Base-by-base conservation (phyloP, 2,888 invertebrate species). In the Agrochola circellaris region DNA sequence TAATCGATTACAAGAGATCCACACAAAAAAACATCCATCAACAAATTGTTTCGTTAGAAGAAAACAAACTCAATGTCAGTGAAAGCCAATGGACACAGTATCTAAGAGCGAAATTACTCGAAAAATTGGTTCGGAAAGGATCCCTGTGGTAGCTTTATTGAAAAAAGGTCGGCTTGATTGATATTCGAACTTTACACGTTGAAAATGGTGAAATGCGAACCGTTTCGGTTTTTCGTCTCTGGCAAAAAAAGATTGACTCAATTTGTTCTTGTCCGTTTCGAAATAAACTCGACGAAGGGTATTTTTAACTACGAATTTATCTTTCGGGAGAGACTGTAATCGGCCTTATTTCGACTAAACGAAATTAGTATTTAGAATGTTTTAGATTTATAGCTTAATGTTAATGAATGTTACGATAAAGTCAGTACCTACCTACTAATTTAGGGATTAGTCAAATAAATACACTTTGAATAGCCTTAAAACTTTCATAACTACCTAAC, bases 131-230 rank as follows among this genome's bases (percentile, higher is more conserved):
- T 92, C 88, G 82, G 89, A 91, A 92, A 90, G 91, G 90, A 94
- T 92, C 92, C 92, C 92, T 93, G 93, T 92, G 94, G 95, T 94
- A 93, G 92, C 93, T 91, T 95, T 95, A 96, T 96, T 96, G 95
- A 95, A 96, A 96, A 96, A 96, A 95, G 95, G 95, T 93, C 94
- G 93, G 88, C 93, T 94, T 96, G 96, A 96, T 96, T 96, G 95
- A 96, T 96, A 95, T 93, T 94, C 93, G 93, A 95, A 95, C 94
- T 96, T 96, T 95, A 94, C 95, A 95, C 94, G 94, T 94, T 95
- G 94, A 95, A 95, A 95, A 95, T 93, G 94, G 93, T 91, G 91
- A 93, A 94, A 93, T 91, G 91, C 90, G 90, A 92, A 90, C 92
- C 93, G 94, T 95, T 95, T 94, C 94, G 94, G 92, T 94, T 95